Evolutionary conservation across 2,797 vertebrate species (phyloP).

Genomic region (Mionectes olivaceus): DNA sequence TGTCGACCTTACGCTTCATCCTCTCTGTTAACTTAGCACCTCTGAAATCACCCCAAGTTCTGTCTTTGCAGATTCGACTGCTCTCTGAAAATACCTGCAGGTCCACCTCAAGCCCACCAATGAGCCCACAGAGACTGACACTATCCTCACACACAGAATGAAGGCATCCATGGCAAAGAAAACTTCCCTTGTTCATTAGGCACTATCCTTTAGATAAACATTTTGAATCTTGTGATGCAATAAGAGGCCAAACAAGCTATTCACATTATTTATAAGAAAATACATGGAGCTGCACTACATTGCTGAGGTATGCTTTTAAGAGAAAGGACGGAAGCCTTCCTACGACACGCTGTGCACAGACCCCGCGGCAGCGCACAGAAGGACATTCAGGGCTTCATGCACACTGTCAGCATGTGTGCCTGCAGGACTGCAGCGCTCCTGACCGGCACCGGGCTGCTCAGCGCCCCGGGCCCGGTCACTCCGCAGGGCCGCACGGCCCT

Average conservation of each 20-base stretch:
- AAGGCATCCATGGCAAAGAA: neutral
- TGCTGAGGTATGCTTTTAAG: too few relatives aligned
- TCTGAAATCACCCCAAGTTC: neutral
- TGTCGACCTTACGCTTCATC: rapidly evolving
- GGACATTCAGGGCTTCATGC: neutral
- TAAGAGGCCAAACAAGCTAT: neutral
- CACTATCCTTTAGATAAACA: neutral
- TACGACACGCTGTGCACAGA: rapidly evolving
- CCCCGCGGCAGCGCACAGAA: rapidly evolving
- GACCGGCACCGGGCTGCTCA: neutral
- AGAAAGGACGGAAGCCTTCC: neutral
- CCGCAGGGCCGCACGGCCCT: neutral
- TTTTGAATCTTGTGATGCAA: neutral
- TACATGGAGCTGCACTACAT: rapidly evolving
- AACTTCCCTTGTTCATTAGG: neutral
- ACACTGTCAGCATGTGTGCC: neutral
- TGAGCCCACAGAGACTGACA: neutral
- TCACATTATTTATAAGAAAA: rapidly evolving
- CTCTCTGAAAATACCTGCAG: neutral
- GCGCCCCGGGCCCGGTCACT: rapidly evolving
- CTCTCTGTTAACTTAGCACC: neutral
- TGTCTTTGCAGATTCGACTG: neutral
- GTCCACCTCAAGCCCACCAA: neutral
- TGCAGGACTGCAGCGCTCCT: neutral
- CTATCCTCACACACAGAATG: neutral